These are phyloP conservation scores for Orientallactaga bullata DNA, from an alignment of 2,113 vertebrate species.

Conservation along the genomic window DNA sequence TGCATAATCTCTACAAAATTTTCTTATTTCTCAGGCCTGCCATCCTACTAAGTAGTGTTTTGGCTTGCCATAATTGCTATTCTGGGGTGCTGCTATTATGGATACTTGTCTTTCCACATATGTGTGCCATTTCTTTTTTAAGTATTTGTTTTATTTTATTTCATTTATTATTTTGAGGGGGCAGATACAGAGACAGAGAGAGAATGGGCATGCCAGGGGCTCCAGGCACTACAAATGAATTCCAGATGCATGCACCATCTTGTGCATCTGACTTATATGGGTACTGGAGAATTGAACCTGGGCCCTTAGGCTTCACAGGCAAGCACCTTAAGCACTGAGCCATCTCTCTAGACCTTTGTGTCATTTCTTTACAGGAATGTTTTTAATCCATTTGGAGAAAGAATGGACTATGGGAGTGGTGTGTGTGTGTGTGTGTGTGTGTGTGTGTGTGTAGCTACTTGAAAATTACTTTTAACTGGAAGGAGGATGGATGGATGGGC, in stretches of 20 bases:
- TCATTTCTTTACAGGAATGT: neutral
- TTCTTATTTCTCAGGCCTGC: neutral
- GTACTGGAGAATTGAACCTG: too few relatives aligned
- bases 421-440: neutral
- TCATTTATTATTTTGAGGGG: too few relatives aligned
- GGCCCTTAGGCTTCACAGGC: too few relatives aligned
- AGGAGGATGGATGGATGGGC: too few relatives aligned
- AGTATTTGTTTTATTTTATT: too few relatives aligned
- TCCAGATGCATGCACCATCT: too few relatives aligned
- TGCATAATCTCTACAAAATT: conserved; percentile 9
- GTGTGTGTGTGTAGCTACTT: neutral
- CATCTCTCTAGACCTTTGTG: too few relatives aligned
- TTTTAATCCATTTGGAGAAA: conserved; percentile 10
- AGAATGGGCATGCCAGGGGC: too few relatives aligned
- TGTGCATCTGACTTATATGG: too few relatives aligned
- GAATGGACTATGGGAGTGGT: neutral
- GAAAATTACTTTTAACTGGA: neutral
- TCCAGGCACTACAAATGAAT: too few relatives aligned
- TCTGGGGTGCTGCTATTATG: neutral
- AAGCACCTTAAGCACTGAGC: too few relatives aligned
- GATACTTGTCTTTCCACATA: neutral
- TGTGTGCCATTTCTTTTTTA: conserved; percentile 3
- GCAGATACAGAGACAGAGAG: too few relatives aligned
- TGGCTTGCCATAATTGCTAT: neutral
- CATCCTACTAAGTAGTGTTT: neutral